phyloP scores from a whole-genome alignment of 2,113 vertebrate species.

The Morone chrysops region DNA sequence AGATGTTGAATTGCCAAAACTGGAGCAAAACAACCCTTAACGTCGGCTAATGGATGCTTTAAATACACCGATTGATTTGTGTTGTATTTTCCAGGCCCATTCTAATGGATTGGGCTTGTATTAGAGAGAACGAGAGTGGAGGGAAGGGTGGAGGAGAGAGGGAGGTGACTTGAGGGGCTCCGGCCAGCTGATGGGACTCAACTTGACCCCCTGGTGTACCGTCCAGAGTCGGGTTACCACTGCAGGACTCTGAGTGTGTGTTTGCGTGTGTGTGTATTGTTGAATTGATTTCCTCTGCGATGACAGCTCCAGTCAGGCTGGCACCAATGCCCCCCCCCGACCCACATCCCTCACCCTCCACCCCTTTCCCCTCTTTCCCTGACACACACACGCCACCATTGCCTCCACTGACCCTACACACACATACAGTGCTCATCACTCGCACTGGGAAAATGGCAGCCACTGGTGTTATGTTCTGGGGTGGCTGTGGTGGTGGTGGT shows the following conservation, averaged over 20 bases:
- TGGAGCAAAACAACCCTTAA: constrained; percentile 69
- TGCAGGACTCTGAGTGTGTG: constrained; percentile 67
- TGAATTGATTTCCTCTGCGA: constrained; percentile 96
- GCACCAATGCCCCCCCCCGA: constrained; percentile 87
- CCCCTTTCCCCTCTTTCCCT: not conserved
- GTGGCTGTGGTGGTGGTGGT: constrained; percentile 23
- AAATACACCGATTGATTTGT: constrained; percentile 83
- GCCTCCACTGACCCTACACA: constrained; percentile 76
- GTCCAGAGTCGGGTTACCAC: constrained; percentile 88
- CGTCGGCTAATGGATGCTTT: constrained; percentile 77
- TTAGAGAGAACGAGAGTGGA: constrained; percentile 29
- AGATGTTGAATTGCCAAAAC: constrained; percentile 70
- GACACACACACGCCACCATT: constrained; percentile 75
- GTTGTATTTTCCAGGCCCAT: constrained; percentile 61
- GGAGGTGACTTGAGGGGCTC: constrained; percentile 67
- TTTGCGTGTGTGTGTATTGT: constrained; percentile 79
- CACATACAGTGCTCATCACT: constrained; percentile 84
- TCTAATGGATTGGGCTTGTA: constrained; percentile 28
- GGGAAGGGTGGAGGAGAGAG: constrained; percentile 37
- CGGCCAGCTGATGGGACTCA: constrained; percentile 84
- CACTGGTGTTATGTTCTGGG: constrained; percentile 91
- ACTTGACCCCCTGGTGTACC: constrained; percentile 80
- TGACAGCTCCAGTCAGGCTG: constrained; percentile 96
- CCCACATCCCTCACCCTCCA: constrained; percentile 46
- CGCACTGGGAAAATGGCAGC: constrained; percentile 87